These are phyloP conservation scores for Zygogramma bicolorata DNA, from an alignment of 2,888 invertebrate species.

Conservation along the genomic window DNA sequence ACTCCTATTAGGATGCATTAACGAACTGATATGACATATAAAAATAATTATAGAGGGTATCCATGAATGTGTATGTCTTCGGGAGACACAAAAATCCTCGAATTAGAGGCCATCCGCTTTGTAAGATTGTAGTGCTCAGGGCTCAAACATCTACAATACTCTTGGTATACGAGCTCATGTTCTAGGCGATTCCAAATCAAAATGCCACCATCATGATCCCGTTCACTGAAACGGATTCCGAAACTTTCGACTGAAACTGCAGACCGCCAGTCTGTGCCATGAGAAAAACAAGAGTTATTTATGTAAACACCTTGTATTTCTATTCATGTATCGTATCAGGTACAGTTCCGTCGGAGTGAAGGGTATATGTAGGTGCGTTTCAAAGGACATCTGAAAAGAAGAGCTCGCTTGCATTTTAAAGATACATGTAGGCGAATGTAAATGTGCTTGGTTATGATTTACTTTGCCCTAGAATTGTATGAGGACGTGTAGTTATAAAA, in stretches of 20 bases:
- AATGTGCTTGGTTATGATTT: not conserved
- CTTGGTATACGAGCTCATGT: too few species aligned
- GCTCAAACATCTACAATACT: too few species aligned
- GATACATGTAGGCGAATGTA: constrained; percentile 6
- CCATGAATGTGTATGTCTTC: too few species aligned
- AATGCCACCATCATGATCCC: too few species aligned
- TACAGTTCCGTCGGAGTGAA: constrained; percentile 1
- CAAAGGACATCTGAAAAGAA: constrained; percentile 6
- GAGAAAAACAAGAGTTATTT: not conserved
- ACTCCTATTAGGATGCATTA: too few species aligned
- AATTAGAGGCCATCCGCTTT: too few species aligned
- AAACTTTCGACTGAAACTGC: not conserved
- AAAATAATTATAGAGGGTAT: too few species aligned
- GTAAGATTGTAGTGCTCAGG: too few species aligned
- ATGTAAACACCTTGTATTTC: not conserved
- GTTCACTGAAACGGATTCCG: too few species aligned
- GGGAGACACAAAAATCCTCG: too few species aligned
- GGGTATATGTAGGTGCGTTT: constrained; percentile 11
- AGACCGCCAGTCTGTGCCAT: not conserved
- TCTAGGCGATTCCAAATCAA: too few species aligned
- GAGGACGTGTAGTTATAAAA: not conserved
- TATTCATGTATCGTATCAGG: constrained; percentile 5
- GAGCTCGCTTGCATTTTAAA: constrained; percentile 8
- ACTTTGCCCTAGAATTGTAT: not conserved
- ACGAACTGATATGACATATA: too few species aligned